phyloP scores from a whole-genome alignment of 2,888 invertebrate genomes.

The Zygogramma bicolorata region DNA sequence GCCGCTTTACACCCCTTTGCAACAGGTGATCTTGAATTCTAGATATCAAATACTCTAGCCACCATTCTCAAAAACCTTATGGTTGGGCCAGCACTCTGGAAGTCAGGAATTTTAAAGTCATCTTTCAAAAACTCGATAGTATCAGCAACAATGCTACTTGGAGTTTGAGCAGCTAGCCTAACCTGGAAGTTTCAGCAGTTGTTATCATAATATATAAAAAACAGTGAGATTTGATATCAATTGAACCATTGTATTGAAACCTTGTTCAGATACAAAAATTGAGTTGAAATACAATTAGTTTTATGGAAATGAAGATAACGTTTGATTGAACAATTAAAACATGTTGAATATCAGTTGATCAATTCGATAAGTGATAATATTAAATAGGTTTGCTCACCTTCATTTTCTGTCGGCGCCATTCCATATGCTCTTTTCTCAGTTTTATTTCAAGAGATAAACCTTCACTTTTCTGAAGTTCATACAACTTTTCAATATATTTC shows the following conservation, averaged over 20 bases:
- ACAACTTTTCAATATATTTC: conserved; percentile 25
- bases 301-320: no score
- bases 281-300: no score
- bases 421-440: conserved; percentile 31
- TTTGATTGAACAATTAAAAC: no score
- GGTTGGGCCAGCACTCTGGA: conserved; percentile 43
- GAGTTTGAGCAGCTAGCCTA: conserved; percentile 26
- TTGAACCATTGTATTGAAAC: no score
- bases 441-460: conserved; percentile 22
- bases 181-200: conserved; percentile 8
- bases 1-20: conserved; percentile 36
- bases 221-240: background rate
- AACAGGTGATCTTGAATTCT: conserved; percentile 44
- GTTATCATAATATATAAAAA: background rate
- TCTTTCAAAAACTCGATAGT: conserved; percentile 46
- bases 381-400: conserved; percentile 20
- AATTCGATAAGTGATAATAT: no score
- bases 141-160: conserved; percentile 46
- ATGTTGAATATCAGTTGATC: no score
- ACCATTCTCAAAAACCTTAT: conserved; percentile 42
- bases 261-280: no score
- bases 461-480: conserved; percentile 33
- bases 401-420: conserved; percentile 38
- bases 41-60: conserved; percentile 49
- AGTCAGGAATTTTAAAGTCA: conserved; percentile 40